Evolutionary conservation across 2,797 vertebrate genomes (phyloP), one percentile per base, ranked within the genome.

Genomic region (Momotus momota): DNA sequence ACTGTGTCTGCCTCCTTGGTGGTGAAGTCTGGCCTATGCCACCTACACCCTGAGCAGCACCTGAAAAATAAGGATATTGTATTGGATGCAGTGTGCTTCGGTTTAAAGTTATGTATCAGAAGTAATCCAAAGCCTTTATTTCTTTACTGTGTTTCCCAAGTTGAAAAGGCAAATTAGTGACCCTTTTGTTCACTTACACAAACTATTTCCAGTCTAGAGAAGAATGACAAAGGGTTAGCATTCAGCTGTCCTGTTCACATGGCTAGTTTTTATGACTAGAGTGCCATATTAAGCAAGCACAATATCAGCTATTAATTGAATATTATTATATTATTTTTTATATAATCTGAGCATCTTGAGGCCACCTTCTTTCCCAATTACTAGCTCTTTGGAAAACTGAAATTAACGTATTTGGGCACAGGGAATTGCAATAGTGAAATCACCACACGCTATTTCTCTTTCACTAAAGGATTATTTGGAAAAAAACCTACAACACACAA

Each of bases 111-210:
- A 88, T 23, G 18, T 80, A 87, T 91, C 71, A 77, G 71, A 79
- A 71, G 61, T 48, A 93, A 92, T 35, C 55, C 49, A 73, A 51
- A 41, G 83, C 61, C 54, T 86, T 94, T 73, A 88, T 65, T 93
- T 51, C 77, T 91, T 95, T 90, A 86, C 80, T 74, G 46, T 41
- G 54, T 84, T 92, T 92, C 77, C 81, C 57, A 61, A 83, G 89
- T 86, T 89, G 89, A 91, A 95, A 96, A 96, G 94, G 81, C 92
- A 97, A 95, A 91, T 86, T 90, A 87, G 88, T 80, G 77, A 94
- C 83, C 73, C 95, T 92, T 96, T 96, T 97, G 96, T 95, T 96
- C 93, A 80, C 94, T 96, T 97, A 90, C 90, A 96, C 88, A 96
- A 96, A 96, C 96, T 95, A 86, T 97, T 96, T 97, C 91, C 94